These are phyloP conservation scores for Onchidella celtica DNA, from an alignment of 2,888 invertebrate species.

Conservation along the genomic window DNA sequence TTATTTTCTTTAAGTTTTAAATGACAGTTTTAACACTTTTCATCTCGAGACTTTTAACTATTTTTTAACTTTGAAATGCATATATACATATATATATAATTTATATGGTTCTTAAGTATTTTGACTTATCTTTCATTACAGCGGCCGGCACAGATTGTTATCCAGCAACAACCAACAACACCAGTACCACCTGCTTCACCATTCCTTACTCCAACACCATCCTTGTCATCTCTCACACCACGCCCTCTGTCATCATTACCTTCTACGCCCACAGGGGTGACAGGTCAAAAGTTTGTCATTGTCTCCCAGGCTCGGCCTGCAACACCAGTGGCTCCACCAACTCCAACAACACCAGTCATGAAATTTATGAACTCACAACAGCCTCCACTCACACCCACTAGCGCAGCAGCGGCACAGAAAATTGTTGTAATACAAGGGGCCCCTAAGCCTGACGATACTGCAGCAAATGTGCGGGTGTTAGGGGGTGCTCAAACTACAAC, in stretches of 20 bases:
- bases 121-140: no score
- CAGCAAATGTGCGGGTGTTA: background rate
- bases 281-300: slow-evolving; percentile 72
- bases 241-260: slow-evolving; percentile 43
- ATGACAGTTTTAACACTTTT: no score
- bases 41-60: no score
- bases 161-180: slow-evolving; percentile 62
- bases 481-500: background rate
- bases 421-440: slow-evolving; percentile 55
- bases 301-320: slow-evolving; percentile 67
- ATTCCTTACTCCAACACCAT: slow-evolving; percentile 40
- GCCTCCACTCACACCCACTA: slow-evolving; percentile 47
- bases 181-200: slow-evolving; percentile 49
- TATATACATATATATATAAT: no score
- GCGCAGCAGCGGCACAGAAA: slow-evolving; percentile 45
- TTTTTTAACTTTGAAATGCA: no score
- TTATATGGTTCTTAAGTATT: no score
- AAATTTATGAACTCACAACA: slow-evolving; percentile 60
- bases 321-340: slow-evolving; percentile 54
- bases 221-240: slow-evolving; percentile 28
- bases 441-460: slow-evolving; percentile 18
- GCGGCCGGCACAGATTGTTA: slow-evolving; percentile 63
- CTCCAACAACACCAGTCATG: slow-evolving; percentile 62
- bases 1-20: no score
- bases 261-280: slow-evolving; percentile 54